Base-by-base conservation (phyloP, 2,888 invertebrate species). In the Drosophila parthenogenetica region DNA sequence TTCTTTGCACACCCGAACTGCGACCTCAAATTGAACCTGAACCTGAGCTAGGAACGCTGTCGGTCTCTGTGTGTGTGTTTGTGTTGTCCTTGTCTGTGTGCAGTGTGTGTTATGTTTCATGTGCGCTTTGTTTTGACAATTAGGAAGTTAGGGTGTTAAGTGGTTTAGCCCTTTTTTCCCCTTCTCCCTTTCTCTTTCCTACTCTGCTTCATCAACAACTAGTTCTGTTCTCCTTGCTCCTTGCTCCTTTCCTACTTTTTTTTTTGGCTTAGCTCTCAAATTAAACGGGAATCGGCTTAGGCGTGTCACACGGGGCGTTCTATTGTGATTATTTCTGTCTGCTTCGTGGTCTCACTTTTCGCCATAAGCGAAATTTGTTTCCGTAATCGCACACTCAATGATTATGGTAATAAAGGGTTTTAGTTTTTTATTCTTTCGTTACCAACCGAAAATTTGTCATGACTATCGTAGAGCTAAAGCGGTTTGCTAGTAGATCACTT, bases 71-170 rank as follows among this genome's bases (percentile, higher is more conserved):
- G 40, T 61, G 54, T 40, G 39, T 51, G 16, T 64, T 14, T 43
- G 45, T 58, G 7, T 53, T 29, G 29, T 29, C 8, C 8, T 2
- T 29, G 29, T 29, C 8, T 42, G 39, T 51, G 14, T 66, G 25
- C 22, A 45, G 35, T 62, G 45, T 67, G 67, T 71, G 69, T 40
- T 75, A 35, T 75, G 82, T 77, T 69, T 79, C 72, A 79, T 86
- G 68, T 77, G 61, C 68, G 70, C 82, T 82, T 82, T 89, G 89
- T 90, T 88, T 86, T 88, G 88, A 90, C 88, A 88, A 88, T 88
- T 89, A 88, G 90, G 88, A 89, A 89, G 86, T 89, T 86, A 84
- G 87, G 87, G 89, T 90, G 88, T 90, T 88, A 88, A 88, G 88
- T 90, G 88, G 88, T 89, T 90, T 87, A 81, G 79, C 89, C 88